Evolutionary conservation across 1,140 invertebrate genomes (phyloP).

Genomic region (Hylaeus anthracinus): DNA sequence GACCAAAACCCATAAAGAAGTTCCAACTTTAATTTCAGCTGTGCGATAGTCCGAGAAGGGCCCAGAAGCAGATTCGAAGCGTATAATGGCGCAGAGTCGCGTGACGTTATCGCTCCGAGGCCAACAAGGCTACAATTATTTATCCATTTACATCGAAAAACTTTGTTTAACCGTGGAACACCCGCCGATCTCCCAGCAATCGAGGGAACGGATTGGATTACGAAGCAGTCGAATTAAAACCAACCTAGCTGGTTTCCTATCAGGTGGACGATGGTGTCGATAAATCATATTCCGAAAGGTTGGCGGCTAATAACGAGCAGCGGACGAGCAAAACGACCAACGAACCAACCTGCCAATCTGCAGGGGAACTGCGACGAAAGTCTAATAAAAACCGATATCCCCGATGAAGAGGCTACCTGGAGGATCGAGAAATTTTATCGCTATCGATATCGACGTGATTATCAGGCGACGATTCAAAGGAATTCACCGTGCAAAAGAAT

Average conservation of each 20-base stretch:
- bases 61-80: too few species aligned
- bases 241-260: slow-evolving; percentile 31
- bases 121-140: too few species aligned
- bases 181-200: slow-evolving; percentile 10
- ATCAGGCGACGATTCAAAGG: background rate
- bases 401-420: background rate
- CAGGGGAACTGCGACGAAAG: slow-evolving; percentile 26
- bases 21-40: too few species aligned
- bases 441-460: background rate
- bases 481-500: background rate
- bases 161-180: too few species aligned
- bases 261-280: slow-evolving; percentile 9
- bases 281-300: slow-evolving; percentile 38
- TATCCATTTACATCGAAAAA: too few species aligned
- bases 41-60: too few species aligned
- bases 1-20: too few species aligned
- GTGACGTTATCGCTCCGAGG: too few species aligned
- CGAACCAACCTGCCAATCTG: slow-evolving; percentile 36
- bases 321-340: slow-evolving; percentile 31
- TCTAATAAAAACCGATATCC: slow-evolving; percentile 36
- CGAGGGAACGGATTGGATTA: slow-evolving; percentile 35
- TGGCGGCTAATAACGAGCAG: slow-evolving; percentile 40
- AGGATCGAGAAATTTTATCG: background rate
- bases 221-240: slow-evolving; percentile 23
- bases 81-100: too few species aligned